Evolutionary conservation across 2,113 vertebrate genomes (phyloP), one percentile per base, ranked within the genome.

Genomic region (Colinus virginianus): DNA sequence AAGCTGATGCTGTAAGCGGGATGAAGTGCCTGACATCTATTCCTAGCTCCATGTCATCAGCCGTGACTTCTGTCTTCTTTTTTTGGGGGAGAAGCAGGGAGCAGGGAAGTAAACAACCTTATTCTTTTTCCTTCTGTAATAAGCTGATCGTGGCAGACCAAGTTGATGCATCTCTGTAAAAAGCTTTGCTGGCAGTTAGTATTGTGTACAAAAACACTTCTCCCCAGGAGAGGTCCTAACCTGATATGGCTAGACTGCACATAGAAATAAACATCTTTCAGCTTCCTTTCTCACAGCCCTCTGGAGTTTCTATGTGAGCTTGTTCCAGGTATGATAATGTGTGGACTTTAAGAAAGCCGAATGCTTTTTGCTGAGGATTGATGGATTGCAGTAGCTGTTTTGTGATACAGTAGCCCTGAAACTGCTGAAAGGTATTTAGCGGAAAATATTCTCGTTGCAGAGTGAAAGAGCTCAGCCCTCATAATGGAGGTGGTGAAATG

Each of bases 381-480:
- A 83, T 0, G 21, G 40, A 83, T 5, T 98, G 97, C 95, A 96
- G 56, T 97, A 98, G 93, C 32, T 61, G 11, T 5, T 77, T 58
- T 30, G 43, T 48, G 67, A 72, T 74, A 42, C 20, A 69, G 23
- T 78, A 34, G 42, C 53, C 16, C 28, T 55, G 58, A 87, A 84
- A 59, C 16, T 64, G 32, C 46, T n/a, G 7, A 22, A 75, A 66
- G 16, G 26, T 34, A 53, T 4, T 68, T 48, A 93, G 30, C 91
- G 59, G 78, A 30, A 45, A 38, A 55, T 45, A 58, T 46, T 75
- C 32, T 94, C 46, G 79, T 97, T 97, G 80, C 96, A 98, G 98
- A 91, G 98, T 98, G 78, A 98, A 98, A 85, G 98, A 98, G 82
- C 97, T 98, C 70, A 98, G 97, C 43, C 97, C 97, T 49, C 93